These are phyloP conservation scores for Callionymus lyra DNA, from an alignment of 2,113 vertebrate species.

Conservation along the genomic window DNA sequence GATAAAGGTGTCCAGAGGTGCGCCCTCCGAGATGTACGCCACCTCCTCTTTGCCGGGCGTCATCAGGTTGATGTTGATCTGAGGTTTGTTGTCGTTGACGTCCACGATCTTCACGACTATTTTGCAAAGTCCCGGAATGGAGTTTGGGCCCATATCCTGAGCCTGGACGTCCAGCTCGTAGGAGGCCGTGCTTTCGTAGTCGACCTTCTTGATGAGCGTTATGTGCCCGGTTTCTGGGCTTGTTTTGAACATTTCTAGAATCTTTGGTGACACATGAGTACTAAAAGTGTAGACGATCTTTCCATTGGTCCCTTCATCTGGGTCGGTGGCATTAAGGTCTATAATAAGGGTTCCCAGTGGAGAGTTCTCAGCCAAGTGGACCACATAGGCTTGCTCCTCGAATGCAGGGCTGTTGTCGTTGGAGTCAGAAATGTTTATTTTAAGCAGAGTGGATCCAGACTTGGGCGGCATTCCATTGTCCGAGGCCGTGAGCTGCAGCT, in stretches of 20 bases:
- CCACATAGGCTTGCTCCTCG: constrained; percentile 77
- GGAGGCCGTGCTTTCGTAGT: constrained; percentile 80
- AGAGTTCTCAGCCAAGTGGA: constrained; percentile 80
- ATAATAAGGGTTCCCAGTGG: constrained; percentile 80
- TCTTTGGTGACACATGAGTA: constrained; percentile 85
- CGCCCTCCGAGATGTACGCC: constrained; percentile 86
- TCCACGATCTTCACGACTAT: constrained; percentile 91
- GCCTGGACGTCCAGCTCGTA: constrained; percentile 94
- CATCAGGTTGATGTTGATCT: constrained; percentile 94
- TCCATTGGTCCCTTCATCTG: constrained; percentile 94
- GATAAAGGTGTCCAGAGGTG: constrained; percentile 84
- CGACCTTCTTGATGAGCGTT: constrained; percentile 85
- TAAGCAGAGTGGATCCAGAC: constrained; percentile 85
- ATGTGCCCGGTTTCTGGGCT: constrained; percentile 84
- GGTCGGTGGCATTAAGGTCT: constrained; percentile 93
- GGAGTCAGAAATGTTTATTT: constrained; percentile 90
- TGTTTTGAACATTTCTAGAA: constrained; percentile 86
- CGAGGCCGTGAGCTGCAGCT: constrained; percentile 84
- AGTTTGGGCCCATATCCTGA: constrained; percentile 93
- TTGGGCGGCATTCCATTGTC: constrained; percentile 84
- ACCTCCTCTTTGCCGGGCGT: constrained; percentile 85
- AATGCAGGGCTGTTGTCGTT: constrained; percentile 96
- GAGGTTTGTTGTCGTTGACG: constrained; percentile 94
- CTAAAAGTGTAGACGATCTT: constrained; percentile 91
- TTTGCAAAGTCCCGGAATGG: constrained; percentile 93